Evolutionary conservation across 1,140 invertebrate species (phyloP), one percentile per base, ranked within the genome.

Genomic region (Mercenaria mercenaria): DNA sequence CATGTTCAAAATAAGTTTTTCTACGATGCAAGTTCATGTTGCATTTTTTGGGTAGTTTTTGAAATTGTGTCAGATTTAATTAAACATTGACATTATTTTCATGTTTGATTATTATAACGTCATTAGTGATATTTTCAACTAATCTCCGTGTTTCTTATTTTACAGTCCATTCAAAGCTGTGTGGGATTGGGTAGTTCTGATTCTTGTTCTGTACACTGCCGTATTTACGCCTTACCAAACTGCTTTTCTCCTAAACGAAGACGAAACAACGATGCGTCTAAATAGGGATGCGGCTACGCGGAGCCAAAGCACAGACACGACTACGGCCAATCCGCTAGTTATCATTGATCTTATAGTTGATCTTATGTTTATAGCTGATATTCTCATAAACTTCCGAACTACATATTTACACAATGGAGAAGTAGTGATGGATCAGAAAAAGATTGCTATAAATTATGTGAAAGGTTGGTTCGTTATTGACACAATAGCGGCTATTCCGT

Each of bases 151-250:
- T n/a, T n/a, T n/a, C n/a, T n/a, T n/a, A n/a, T n/a, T n/a, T 85
- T 81, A 13, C 47, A 83, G 80, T 86, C 99, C 99, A 89, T 99
- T 99, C 96, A 99, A 99, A 96, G 99, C 99, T 85, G 98, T 99
- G 92, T 99, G 99, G 99, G 99, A 99, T 97, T 99, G 99, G 99
- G 97, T 99, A 94, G 99, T 99, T 93, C 97, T 99, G 59, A 97
- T 99, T 88, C 97, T 99, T 82, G 99, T 99, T 90, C 98, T 99
- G 96, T 99, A 99, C 96, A 99, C 99, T 83, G 99, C 99, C 89
- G 99, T 99, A 96, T 99, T 99, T 96, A 99, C 99, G 90, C 99
- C 99, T 4, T 99, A 99, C 96, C 98, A 99, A 34, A 99, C 99
- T 80, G 99, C 99, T 91, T 99, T 99, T 96, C 97, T 99, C 93